A percentile compares a stretch with the other conserved stretches of the same genome.
Evolutionary conservation across 2,888 invertebrate species (phyloP).

Genomic region (Melipona beecheii): DNA sequence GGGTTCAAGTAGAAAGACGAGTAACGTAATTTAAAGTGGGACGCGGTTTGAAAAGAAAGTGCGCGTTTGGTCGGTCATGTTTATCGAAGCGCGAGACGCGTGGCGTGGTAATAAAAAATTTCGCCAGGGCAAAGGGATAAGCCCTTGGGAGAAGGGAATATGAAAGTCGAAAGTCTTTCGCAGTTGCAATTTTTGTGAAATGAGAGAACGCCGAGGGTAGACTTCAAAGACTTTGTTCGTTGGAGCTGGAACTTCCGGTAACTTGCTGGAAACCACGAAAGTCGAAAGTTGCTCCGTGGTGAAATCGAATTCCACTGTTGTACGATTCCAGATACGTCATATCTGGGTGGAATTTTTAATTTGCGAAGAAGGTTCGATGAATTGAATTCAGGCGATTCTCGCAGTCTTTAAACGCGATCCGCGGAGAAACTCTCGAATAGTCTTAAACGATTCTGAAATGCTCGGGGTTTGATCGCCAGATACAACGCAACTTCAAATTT

Average conservation of each 20-base stretch:
- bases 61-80: not conserved
- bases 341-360: constrained; percentile 27
- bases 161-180: constrained; percentile 10
- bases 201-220: constrained; percentile 46
- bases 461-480: too few species aligned
- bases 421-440: too few species aligned
- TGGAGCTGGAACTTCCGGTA: constrained; percentile 65
- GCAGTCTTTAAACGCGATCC: too few species aligned
- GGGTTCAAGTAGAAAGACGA: not conserved
- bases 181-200: constrained; percentile 19
- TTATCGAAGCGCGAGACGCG: not conserved
- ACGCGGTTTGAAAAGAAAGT: not conserved
- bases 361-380: not conserved
- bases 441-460: too few species aligned
- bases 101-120: not conserved
- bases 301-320: constrained; percentile 68
- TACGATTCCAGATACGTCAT: constrained; percentile 10
- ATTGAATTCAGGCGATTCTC: too few species aligned
- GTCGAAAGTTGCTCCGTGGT: constrained; percentile 72
- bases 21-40: not conserved
- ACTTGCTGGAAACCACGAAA: constrained; percentile 59
- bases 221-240: constrained; percentile 68
- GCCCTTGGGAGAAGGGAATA: not conserved
- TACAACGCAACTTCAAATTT: too few species aligned
- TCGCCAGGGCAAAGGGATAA: not conserved